Conservation (phyloP, 2,113 vertebrate genomes). For the Lathamus discolor region DNA sequence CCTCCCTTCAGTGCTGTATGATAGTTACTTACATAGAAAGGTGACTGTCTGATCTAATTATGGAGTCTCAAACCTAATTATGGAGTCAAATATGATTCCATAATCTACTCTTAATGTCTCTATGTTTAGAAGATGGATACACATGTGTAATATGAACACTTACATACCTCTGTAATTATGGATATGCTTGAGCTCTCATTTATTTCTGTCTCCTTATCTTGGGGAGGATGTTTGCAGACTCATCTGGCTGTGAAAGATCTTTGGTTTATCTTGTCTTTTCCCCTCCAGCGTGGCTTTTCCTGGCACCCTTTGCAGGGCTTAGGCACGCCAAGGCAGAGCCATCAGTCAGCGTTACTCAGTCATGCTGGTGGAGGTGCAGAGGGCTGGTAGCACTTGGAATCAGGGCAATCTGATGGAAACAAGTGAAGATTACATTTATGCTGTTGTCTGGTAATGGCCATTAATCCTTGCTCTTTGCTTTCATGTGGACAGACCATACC, state of each 20-base stretch:
- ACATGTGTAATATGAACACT: not conserved
- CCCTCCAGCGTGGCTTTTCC: not conserved
- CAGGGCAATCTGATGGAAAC: not conserved
- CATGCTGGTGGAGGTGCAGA: not conserved
- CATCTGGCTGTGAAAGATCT: not conserved
- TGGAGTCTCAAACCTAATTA: constrained; percentile 35
- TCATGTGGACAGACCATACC: not conserved
- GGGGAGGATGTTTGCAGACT: not conserved
- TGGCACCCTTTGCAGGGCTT: not conserved
- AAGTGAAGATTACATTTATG: not conserved
- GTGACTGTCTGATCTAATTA: constrained; percentile 44
- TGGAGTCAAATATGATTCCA: constrained; percentile 35
- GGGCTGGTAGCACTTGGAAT: not conserved
- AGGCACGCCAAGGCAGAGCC: not conserved
- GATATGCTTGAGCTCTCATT: not conserved
- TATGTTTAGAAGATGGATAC: not conserved
- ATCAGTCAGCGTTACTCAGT: not conserved
- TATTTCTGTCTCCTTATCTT: not conserved
- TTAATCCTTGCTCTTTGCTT: not conserved
- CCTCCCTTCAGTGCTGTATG: not conserved
- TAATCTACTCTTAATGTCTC: constrained; percentile 22
- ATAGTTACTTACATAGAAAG: constrained; percentile 22
- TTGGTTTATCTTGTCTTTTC: not conserved
- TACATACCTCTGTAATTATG: not conserved
- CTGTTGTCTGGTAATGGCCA: not conserved